Conservation (phyloP, 2,113 vertebrate genomes). For the Ondatra zibethicus region DNA sequence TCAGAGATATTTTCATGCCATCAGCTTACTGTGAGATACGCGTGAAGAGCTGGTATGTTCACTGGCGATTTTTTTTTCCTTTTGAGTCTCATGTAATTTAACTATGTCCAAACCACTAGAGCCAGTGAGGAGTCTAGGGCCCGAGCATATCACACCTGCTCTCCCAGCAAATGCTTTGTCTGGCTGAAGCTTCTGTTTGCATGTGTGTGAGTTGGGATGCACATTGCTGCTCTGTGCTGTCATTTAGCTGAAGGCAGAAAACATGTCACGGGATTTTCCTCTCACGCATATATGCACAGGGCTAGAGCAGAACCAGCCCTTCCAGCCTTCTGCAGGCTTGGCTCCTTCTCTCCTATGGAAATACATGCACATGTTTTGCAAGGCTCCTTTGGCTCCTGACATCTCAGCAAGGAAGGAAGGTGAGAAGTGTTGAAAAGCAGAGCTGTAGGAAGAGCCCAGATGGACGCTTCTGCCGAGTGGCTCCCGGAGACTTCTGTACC, state of each 20-base stretch:
- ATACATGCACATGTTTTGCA: not conserved
- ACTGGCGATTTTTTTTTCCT: not conserved
- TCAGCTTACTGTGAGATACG: not conserved
- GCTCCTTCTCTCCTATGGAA: not conserved
- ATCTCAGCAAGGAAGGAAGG: not conserved
- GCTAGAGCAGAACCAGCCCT: not conserved
- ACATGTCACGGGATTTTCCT: not conserved
- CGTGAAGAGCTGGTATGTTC: not conserved
- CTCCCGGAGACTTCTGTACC: rapidly evolving
- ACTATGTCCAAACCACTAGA: not conserved
- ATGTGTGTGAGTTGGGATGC: not conserved
- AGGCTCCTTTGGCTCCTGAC: not conserved
- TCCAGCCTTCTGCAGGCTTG: not conserved
- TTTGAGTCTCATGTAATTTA: not conserved
- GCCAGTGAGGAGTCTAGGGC: not conserved
- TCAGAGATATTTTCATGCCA: not conserved
- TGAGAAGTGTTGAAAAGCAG: not conserved
- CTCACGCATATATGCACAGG: not conserved
- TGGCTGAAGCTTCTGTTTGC: not conserved
- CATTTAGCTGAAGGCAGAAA: not conserved
- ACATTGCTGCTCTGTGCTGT: not conserved
- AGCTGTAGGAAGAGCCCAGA: not conserved
- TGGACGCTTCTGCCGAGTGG: rapidly evolving
- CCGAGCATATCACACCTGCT: not conserved
- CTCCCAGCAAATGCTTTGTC: not conserved